Evolutionary conservation across 2,888 invertebrate genomes (phyloP).

Genomic region (Drosophila prolongata): DNA sequence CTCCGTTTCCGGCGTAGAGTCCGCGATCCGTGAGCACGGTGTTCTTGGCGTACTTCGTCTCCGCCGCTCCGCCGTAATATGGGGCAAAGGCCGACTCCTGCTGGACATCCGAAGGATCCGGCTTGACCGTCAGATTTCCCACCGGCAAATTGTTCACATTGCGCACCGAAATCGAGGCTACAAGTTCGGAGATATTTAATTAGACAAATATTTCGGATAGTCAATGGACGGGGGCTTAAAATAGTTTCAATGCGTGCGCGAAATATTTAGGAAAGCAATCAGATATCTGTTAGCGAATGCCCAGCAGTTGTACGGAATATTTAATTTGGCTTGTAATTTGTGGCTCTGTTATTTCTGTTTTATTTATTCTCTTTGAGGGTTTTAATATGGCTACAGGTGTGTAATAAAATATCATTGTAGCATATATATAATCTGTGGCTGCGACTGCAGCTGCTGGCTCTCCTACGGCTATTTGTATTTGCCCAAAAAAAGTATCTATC

Average conservation of each 20-base stretch:
- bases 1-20: conserved; percentile 46
- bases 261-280: conserved; percentile 62
- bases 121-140: conserved; percentile 83
- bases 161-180: conserved; percentile 89
- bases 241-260: conserved; percentile 68
- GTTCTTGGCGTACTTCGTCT: conserved; percentile 83
- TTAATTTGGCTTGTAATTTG: conserved; percentile 9
- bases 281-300: conserved; percentile 28
- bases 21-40: conserved; percentile 80
- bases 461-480: conserved; percentile 4
- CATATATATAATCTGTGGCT: neutral
- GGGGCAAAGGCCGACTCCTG: conserved; percentile 74
- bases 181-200: conserved; percentile 70
- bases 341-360: neutral
- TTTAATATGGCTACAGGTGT: conserved; percentile 6
- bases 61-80: conserved; percentile 78
- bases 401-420: neutral
- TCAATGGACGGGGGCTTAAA: conserved; percentile 9
- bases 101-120: conserved; percentile 82
- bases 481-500: conserved; percentile 7
- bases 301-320: conserved; percentile 13
- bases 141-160: conserved; percentile 84
- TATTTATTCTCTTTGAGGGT: neutral
- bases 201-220: conserved; percentile 4
- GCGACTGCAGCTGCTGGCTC: conserved; percentile 19